Evolutionary conservation across 1,140 invertebrate species (phyloP), one percentile per base, ranked within the genome.

Genomic region (Grapholita molesta): DNA sequence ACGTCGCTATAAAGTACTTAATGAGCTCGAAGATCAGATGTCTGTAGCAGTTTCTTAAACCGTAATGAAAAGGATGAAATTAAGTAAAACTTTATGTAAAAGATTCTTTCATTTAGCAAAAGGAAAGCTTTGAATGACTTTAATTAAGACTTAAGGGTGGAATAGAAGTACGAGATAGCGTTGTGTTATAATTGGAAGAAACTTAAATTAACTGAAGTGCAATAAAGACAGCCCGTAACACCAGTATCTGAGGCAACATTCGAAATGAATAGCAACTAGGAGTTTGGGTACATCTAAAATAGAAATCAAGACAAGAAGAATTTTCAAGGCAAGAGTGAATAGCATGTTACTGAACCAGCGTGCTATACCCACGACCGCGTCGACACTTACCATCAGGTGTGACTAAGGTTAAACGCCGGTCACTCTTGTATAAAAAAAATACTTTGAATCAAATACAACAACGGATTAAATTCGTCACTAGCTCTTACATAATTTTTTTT

Each of bases 11-110:
- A n/a, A n/a, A n/a, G 32, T 61, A 11, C 55, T 28, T 61, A 30
- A 61, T 28, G 12, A 30, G 9, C 7, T 61, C 30, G 18, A 32
- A 61, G 55, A 32, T 61, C 55, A 61, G 55, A 61, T 11, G 55
- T 28, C 24, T 28, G 53, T 57, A 28, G 53, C 53, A 25, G 24
- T 28, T 15, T 30, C 55, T 61, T 61, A 61, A 61, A 28, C n/a
- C 12, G 25, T 21, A 61, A 30, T 30, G 55, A 61, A 61, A 61
- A 25, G 25, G n/a, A 61, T 61, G 24, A 61, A 61, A 61, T 61
- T 61, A 61, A 61, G 55, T 28, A 61, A 61, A 61, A 61, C 24
- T 61, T 61, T 61, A 61, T 61, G 55, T 61, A 61, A 61, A 61
- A 30, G 55, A 61, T 61, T 61, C 55, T 61, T 61, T 28, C 55